Conservation (phyloP, 2,888 invertebrate species). For the Trichogramma evanescens region DNA sequence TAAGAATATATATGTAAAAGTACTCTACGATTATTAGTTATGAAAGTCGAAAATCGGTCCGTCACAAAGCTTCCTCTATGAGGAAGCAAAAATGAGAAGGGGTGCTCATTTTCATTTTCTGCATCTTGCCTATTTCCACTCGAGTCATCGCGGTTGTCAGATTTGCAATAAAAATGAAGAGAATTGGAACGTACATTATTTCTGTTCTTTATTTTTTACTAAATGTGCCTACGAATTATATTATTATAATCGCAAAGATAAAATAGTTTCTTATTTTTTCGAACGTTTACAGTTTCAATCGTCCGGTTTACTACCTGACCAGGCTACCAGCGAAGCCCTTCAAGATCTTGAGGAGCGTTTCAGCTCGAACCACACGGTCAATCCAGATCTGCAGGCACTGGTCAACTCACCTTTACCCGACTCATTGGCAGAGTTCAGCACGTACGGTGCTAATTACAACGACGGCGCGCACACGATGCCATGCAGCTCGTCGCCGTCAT, state of each 20-base stretch:
- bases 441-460: conserved; percentile 56
- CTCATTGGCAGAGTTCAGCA: conserved; percentile 74
- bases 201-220: neutral
- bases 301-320: conserved; percentile 42
- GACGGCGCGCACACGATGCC: conserved; percentile 48
- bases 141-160: too few relatives aligned
- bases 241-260: too few relatives aligned
- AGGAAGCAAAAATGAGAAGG: too few relatives aligned
- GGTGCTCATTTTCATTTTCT: too few relatives aligned
- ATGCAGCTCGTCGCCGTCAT: conserved; percentile 51
- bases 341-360: conserved; percentile 50
- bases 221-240: neutral
- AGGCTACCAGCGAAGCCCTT: conserved; percentile 43
- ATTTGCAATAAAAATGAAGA: too few relatives aligned
- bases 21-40: too few relatives aligned
- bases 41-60: too few relatives aligned
- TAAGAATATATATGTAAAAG: too few relatives aligned
- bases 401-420: conserved; percentile 73
- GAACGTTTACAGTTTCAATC: conserved; percentile 41
- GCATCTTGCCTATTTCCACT: too few relatives aligned
- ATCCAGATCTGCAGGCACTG: conserved; percentile 68
- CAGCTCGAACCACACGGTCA: conserved; percentile 53
- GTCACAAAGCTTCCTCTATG: too few relatives aligned
- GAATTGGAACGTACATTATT: too few relatives aligned
- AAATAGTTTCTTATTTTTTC: too few relatives aligned